phyloP scores from a whole-genome alignment of 2,888 invertebrate species.

The Actias luna region DNA sequence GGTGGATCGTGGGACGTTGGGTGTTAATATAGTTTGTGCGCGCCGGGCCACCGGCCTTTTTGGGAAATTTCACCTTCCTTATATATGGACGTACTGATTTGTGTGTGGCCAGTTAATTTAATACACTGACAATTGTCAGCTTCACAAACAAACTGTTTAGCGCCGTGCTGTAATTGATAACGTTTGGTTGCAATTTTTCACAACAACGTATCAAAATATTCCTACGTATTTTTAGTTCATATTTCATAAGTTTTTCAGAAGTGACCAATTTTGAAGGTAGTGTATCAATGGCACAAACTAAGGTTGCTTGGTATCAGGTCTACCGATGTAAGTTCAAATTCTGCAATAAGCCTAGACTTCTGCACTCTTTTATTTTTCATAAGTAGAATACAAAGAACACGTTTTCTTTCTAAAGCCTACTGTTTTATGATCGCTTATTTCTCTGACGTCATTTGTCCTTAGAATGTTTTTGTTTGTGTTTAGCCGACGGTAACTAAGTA shows the following conservation, averaged over 20 bases:
- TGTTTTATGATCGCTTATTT: too few species aligned
- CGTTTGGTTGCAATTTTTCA: constrained; percentile 10
- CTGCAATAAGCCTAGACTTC: background rate
- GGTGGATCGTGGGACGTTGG: constrained; percentile 16
- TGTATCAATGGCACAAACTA: background rate
- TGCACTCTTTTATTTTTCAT: too few species aligned
- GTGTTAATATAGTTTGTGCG: constrained; percentile 29
- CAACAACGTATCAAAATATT: constrained; percentile 6
- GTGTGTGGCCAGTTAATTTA: constrained; percentile 22
- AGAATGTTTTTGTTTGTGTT: too few species aligned
- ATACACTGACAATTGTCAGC: constrained; percentile 9
- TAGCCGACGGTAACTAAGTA: too few species aligned
- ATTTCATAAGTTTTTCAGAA: background rate
- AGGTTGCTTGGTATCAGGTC: background rate
- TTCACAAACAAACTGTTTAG: constrained; percentile 9
- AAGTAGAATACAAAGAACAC: too few species aligned
- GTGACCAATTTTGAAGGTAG: background rate
- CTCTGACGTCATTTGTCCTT: too few species aligned
- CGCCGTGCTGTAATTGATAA: constrained; percentile 6
- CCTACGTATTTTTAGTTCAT: background rate
- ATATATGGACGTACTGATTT: constrained; percentile 19
- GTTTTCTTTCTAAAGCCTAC: too few species aligned
- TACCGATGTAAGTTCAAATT: background rate
- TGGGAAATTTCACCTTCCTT: constrained; percentile 30
- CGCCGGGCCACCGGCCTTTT: constrained; percentile 26